Evolutionary conservation across 2,888 invertebrate species (phyloP), one percentile per base, ranked within the genome.

Genomic region (Morpho achilles): DNA sequence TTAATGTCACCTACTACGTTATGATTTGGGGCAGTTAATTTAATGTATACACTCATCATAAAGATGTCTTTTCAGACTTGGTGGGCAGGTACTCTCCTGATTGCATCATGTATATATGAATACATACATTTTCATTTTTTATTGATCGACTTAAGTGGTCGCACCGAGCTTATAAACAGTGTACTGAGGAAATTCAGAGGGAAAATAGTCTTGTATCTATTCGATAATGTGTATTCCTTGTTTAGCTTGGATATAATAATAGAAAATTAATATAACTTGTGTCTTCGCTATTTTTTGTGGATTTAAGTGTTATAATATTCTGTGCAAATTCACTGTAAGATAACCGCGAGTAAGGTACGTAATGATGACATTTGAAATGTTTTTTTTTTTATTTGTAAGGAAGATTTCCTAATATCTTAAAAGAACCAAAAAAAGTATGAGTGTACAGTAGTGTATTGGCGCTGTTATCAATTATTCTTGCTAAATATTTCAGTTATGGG

Each of bases 81-180:
- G 56, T 57, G 8, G 57, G 52, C 51, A 53, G 53, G 59, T 46
- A 51, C 53, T 45, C 32, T 66, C 68, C 69, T 65, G 69, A 69
- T 72, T 73, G 73, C 71, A 71, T 73, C 71, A 69, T 67, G 68
- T 66, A 69, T 69, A 16, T 45, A 45, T 39, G 41, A 65, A 40
- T 53, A 7, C 64, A 58, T 62, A 63, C 71, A 70, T 75, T 76
- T 77, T 77, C 75, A 78, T 71, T 76, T 79, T 72, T 77, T 74
- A 79, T 73, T 71, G 67, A 61, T 71, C 65, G 64, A 66, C 62
- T 67, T 63, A 67, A 68, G 68, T 64, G 71, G 66, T 76, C 79
- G 76, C 71, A 75, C 57, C 60, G 70, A 68, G 65, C 68, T 71
- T 72, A 73, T 69, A 70, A 67, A 69, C 71, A 67, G 72, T 63